Conservation (phyloP, 2,113 vertebrate species). For the Jacana jacana region DNA sequence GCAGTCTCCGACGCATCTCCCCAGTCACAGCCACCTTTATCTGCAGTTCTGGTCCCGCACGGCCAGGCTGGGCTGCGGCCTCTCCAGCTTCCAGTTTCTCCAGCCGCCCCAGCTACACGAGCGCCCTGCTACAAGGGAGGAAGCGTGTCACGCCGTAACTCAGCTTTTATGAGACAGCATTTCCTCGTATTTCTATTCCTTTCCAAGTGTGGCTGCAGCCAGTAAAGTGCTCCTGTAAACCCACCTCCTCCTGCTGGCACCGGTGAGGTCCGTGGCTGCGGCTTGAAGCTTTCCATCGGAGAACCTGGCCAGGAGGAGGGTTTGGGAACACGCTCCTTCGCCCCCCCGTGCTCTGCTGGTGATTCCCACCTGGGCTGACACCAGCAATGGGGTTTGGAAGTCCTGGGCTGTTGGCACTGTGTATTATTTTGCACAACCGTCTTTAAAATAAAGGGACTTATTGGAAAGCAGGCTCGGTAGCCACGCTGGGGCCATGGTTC, state of each 20-base stretch:
- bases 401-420: not conserved
- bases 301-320: rapidly evolving
- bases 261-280: rapidly evolving
- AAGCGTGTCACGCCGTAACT: not conserved
- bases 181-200: not conserved
- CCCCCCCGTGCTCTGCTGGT: rapidly evolving
- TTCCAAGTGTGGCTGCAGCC: not conserved
- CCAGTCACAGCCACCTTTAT: not conserved
- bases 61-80: not conserved
- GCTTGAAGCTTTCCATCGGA: not conserved
- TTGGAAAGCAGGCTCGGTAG: not conserved
- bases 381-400: not conserved
- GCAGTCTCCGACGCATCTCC: rapidly evolving
- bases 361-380: rapidly evolving
- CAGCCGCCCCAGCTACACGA: rapidly evolving
- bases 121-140: not conserved
- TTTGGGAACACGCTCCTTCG: not conserved
- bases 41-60: not conserved
- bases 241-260: rapidly evolving
- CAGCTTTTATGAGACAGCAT: not conserved
- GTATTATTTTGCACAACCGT: not conserved
- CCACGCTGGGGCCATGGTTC: rapidly evolving
- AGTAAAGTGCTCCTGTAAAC: rapidly evolving
- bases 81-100: not conserved
- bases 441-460: rapidly evolving